Evolutionary conservation across 2,888 invertebrate species (phyloP), one percentile per base, ranked within the genome.

Genomic region (Phymatocera aterrima): DNA sequence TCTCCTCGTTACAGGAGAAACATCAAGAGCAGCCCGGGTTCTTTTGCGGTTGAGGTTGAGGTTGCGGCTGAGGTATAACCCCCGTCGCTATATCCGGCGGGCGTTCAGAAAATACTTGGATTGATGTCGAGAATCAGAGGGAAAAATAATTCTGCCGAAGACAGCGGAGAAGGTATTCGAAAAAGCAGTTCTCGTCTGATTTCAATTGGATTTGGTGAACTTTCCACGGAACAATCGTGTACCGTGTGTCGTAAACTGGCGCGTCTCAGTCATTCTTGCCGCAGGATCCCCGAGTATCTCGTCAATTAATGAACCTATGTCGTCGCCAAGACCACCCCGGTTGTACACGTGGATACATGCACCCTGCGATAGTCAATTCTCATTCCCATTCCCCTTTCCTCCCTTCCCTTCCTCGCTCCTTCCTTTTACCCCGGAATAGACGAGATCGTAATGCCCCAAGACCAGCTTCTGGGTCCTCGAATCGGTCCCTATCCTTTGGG

Each of bases 261-360:
- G 68, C 68, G 46, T 68, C 40, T 12, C 72, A 72, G 72, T 48
- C 51, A 72, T 72, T 51, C 72, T 51, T 31, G 24, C 51, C 18
- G 72, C 24, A 68, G 34, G 72, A 72, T 72, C 54, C 43, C 57
- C 75, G 75, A 85, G 86, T 88, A 89, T 89, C 88, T 87, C 85
- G 81, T 85, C 89, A 88, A 89, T 89, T 89, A 89, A 89, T 89
- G 89, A 89, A 89, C 89, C 88, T 88, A 87, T 89, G 88, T 89
- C 86, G 85, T 85, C 84, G 84, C 84, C 81, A 78, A 83, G 89
- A 89, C 89, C 89, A 89, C 89, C 89, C 88, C 85, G 88, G 83
- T 83, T 87, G 83, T 85, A 84, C 87, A 84, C 85, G 84, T 83
- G 85, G 82, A 80, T 82, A 81, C 82, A 77, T 80, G 82, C 83